Base-by-base conservation (phyloP, 2,797 vertebrate species). In the Notolepis coatsorum region DNA sequence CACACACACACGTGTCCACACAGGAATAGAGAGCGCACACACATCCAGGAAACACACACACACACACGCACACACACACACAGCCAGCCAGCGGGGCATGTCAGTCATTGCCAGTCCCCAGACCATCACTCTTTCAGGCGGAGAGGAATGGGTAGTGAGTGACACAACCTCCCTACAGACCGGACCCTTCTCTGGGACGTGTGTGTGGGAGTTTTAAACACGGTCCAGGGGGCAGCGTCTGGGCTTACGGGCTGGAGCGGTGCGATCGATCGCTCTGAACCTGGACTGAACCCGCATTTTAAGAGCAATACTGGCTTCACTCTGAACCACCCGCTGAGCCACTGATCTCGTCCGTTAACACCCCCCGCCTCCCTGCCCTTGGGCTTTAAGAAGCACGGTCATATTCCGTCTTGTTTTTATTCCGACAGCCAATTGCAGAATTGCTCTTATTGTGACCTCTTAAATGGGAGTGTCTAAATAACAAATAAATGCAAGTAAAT, bases 121-220 rank as follows among this genome's bases (percentile, higher is more conserved):
- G 71, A 68, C 70, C 77, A 8, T 63, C 70, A 56, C 21, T 55
- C 55, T 54, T 17, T 50, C 62, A 18, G n/a, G 37, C 68, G 42
- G 56, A 80, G 68, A 85, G 75, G 61, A 71, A 89, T 85, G 48
- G 61, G 21, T 25, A 63, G 37, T 77, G 83, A 63, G 37, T 77
- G 83, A 89, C 84, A 81, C 7, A 13, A 64, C 64, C 73, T 74
- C 66, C 69, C 80, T 1, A n/a, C 61, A 75, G 52, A 77, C 77
- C 2, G 7, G 7, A 65, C 37, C 21, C 17, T 70, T 66, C 54
- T 65, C 49, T 70, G 33, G 49, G 27, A 60, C 51, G 41, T 61
- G 55, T 54, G 41, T 61, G 55, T 65, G 58, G 61, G 64, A 54
- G 69, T 69, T n/a, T n/a, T 55, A 46, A n/a, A 38, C 21, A 35